A percentile compares a stretch with the other conserved stretches of the same genome.
Conservation (phyloP, 1,140 invertebrate genomes). For the Scaptomyza montana region DNA sequence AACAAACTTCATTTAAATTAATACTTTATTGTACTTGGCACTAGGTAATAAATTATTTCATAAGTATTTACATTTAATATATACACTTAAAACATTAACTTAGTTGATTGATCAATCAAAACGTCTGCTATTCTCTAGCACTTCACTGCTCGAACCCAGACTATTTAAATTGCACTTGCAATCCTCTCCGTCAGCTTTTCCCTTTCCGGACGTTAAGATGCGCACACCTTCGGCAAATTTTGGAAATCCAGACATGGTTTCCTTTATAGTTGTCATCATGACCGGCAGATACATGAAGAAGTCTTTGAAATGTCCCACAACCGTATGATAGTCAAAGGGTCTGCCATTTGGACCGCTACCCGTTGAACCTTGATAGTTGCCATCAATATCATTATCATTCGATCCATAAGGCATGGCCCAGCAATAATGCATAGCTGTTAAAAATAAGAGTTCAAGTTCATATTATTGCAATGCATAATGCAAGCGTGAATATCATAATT, state of each 20-base stretch:
- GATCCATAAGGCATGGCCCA: slow-evolving; percentile 41
- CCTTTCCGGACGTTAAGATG: slow-evolving; percentile 66
- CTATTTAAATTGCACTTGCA: slow-evolving; percentile 68
- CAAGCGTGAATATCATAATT: background rate
- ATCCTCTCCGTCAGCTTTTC: slow-evolving; percentile 61
- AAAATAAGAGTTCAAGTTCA: background rate
- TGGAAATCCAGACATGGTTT: slow-evolving; percentile 78
- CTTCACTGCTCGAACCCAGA: slow-evolving; percentile 52
- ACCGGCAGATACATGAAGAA: slow-evolving; percentile 81
- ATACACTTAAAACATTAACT: background rate
- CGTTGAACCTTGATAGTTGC: slow-evolving; percentile 34
- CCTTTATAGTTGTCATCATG: slow-evolving; percentile 78
- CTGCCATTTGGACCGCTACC: slow-evolving; percentile 16
- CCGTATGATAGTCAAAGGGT: slow-evolving; percentile 69
- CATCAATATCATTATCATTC: slow-evolving; percentile 63
- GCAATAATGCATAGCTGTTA: slow-evolving; percentile 41
- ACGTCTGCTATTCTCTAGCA: slow-evolving; percentile 52
- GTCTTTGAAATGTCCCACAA: slow-evolving; percentile 77
- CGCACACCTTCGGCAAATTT: slow-evolving; percentile 77
- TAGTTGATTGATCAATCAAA: slow-evolving; percentile 45
- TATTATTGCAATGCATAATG: background rate
- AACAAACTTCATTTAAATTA: background rate
- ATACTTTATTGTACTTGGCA: slow-evolving; percentile 15
- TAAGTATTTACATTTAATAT: slow-evolving; percentile 45
- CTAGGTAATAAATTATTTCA: slow-evolving; percentile 8